Base-by-base conservation (phyloP, 2,888 invertebrate species). In the Hermodice carunculata region DNA sequence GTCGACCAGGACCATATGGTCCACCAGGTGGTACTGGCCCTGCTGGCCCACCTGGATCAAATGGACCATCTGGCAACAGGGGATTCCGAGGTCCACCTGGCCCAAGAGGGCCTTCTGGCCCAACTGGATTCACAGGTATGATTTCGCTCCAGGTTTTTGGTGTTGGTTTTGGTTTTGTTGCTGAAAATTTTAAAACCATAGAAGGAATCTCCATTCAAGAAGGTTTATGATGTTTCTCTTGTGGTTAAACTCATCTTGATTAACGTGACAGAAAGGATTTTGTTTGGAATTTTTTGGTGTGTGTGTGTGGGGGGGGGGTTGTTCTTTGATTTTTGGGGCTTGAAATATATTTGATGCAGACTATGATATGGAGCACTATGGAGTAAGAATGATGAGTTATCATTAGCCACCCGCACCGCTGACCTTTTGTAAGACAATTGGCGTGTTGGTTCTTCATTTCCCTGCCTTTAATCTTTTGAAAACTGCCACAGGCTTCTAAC, bases 41-140 rank as follows among this genome's bases (percentile, higher is more conserved):
- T 8, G n/a, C 26, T 19, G 64, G 64, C 1, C 24, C 28, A 2
- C 11, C 24, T 29, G 57, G 57, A 6, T 44, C 57, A n/a, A n/a
- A 42, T 5, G 57, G 57, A 11, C 26, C 40, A n/a, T 17, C 31
- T 17, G 64, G 64, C n/a, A 1, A 32, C 2, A 5, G 32, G 1
- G 64, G 64, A 29, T 31, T 28, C 2, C 1, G 37, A n/a, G 68
- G 68, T 24, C 51, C 28, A 26, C 22, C 44, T 17, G 68, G 68
- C 34, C 46, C 31, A 3, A 32, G 3, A 19, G 58, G 58, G 5
- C n/a, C 22, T 19, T 24, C 28, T 2, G 68, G 68, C 32, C 31
- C 46, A 11, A 46, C 58, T 3, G 80, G 80, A 17, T 57, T 65
- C 32, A 73, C 77, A 17, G 80, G 80, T 54, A 26, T 8, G 54